A percentile compares a stretch with the other conserved stretches of the same genome.
phyloP scores from a whole-genome alignment of 2,888 invertebrate genomes.

The Hypomecis atomaria region DNA sequence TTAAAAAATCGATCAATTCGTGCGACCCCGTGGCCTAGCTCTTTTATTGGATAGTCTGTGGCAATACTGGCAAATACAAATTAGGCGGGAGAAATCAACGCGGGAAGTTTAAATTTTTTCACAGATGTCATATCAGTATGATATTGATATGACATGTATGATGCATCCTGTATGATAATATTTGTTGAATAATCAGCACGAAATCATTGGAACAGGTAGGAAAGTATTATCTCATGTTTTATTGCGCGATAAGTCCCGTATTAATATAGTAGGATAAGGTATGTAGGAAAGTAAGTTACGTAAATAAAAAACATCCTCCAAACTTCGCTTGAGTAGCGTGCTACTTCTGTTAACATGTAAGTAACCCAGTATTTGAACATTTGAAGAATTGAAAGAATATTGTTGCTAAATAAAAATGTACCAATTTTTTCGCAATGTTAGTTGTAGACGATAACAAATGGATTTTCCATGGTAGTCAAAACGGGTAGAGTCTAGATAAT shows the following conservation, averaged over 20 bases:
- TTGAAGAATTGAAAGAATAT: not conserved
- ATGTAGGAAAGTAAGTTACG: no score
- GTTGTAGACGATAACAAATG: conserved; percentile 15
- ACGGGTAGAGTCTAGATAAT: no score
- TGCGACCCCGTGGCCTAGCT: conserved; percentile 1
- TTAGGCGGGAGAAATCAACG: conserved; percentile 1
- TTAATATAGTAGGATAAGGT: no score
- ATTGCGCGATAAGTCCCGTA: no score
- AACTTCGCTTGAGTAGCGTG: conserved; percentile 5
- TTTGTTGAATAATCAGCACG: no score
- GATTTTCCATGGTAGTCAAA: conserved; percentile 36
- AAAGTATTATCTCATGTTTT: no score
- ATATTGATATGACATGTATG: no score
- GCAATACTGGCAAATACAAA: not conserved
- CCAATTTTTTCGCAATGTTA: conserved; percentile 11
- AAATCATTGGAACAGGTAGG: no score
- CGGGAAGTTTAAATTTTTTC: conserved; percentile 9
- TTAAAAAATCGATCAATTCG: conserved; percentile 22
- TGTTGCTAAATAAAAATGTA: conserved; percentile 14
- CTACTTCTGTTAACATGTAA: conserved; percentile 4
- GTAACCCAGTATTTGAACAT: not conserved
- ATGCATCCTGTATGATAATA: no score
- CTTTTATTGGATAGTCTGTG: conserved; percentile 10
- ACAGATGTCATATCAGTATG: no score
- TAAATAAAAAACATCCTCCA: no score